Evolutionary conservation across 2,888 invertebrate genomes (phyloP), one percentile per base, ranked within the genome.

Genomic region (Ochropleura plecta): DNA sequence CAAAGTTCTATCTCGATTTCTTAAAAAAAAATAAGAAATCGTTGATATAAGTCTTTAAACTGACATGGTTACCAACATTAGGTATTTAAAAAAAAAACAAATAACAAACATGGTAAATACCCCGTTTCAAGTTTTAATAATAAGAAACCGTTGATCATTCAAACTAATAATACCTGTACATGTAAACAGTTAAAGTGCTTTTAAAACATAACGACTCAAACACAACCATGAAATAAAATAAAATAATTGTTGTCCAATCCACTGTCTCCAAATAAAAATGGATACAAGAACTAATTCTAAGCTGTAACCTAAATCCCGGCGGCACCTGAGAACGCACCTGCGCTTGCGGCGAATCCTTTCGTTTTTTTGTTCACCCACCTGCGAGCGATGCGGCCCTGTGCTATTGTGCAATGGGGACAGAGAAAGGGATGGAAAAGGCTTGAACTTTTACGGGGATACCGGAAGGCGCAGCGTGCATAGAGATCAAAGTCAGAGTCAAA

Each of bases 271-370:
- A 83, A 81, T 83, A 81, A 73, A 62, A 76, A 73, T 70, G 73
- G 62, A 48, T 66, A 73, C 59, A 84, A 87, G 87, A 87, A 83
- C 90, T 86, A 87, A 87, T 87, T 86, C 86, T 88, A 88, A 88
- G 53, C 72, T 79, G 92, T 93, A 94, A 94, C 95, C 95, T 90
- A 95, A 93, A 95, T 95, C 94, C 91, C 85, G 79, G 90, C 91
- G 81, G 90, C 91, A 93, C 93, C 93, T 93, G 93, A 93, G 90
- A 86, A 84, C 86, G 85, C 92, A 91, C 91, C 91, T 91, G 92
- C 91, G 90, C 92, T 91, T 91, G 92, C 92, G 92, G 88, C 90
- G 95, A 96, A 96, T 95, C 95, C 96, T 95, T 96, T 96, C 94
- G 91, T 94, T 95, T 96, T 85, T 96, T 96, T 95, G 93, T 92